Conservation (phyloP, 2,888 invertebrate species). For the Cheiracanthium punctorium region DNA sequence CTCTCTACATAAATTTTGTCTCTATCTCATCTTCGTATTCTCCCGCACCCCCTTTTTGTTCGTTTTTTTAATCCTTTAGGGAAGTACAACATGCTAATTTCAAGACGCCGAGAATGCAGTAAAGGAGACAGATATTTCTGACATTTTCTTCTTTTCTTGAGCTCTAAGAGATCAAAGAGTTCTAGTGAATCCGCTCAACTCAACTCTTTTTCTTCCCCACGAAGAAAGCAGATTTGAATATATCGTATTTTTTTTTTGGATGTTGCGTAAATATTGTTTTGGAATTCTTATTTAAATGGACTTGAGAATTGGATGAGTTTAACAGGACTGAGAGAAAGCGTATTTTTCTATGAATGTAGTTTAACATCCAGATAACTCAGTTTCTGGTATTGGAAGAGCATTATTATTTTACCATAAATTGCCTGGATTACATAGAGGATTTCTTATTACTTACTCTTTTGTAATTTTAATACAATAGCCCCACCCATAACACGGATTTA, state of each 20-base stretch:
- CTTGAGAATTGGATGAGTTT: neutral
- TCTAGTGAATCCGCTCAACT: constrained; percentile 7
- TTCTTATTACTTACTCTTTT: no score
- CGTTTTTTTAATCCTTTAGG: neutral
- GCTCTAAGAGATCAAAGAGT: neutral
- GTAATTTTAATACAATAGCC: no score
- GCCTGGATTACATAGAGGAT: no score
- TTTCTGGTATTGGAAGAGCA: no score
- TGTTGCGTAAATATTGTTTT: neutral
- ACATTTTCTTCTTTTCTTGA: neutral
- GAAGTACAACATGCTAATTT: neutral
- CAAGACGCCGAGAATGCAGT: neutral
- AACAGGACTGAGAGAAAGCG: no score
- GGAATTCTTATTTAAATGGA: neutral
- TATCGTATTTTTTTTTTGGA: neutral
- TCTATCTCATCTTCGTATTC: neutral
- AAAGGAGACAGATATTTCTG: neutral
- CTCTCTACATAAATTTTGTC: neutral
- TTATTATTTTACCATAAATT: no score
- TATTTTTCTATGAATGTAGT: no score
- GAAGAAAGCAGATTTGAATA: neutral
- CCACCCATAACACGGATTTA: no score
- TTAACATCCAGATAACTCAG: no score
- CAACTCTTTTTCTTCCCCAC: neutral
- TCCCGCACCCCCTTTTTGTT: neutral